A percentile compares a stretch with the other conserved stretches of the same genome.
Conservation (phyloP, 2,797 vertebrate genomes). For the Gobionotothen gibberifrons region DNA sequence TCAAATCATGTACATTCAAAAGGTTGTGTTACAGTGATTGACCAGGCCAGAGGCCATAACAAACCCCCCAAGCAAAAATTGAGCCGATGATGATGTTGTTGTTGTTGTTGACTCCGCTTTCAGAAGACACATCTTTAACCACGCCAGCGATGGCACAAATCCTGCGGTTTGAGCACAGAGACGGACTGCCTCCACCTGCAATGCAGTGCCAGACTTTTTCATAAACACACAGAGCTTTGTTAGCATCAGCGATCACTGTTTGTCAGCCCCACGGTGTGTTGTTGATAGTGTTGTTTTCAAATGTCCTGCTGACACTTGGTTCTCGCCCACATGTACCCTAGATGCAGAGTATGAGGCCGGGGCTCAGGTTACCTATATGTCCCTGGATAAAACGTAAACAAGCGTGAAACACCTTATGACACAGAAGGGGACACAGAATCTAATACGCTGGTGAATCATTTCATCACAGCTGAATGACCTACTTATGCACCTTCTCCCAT, state of each 20-base stretch:
- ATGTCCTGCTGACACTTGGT: constrained; percentile 70
- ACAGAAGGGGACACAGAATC: constrained; percentile 65
- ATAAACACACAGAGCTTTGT: constrained; percentile 61
- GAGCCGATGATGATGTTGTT: constrained; percentile 29
- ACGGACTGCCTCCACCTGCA: constrained; percentile 52
- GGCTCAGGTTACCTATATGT: constrained; percentile 85
- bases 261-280: constrained; percentile 59
- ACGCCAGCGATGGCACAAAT: constrained; percentile 29
- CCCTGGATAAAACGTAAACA: constrained; percentile 82
- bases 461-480: constrained; percentile 64
- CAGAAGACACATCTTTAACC: constrained; percentile 43
- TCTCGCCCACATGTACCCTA: constrained; percentile 70
- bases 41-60: constrained; percentile 1
- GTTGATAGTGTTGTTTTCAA: constrained; percentile 85
- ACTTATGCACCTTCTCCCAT: constrained; percentile 28
- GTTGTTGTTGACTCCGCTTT: constrained; percentile 37
- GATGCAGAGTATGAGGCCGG: constrained; percentile 72
- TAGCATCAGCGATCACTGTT: constrained; percentile 63
- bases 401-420: constrained; percentile 68
- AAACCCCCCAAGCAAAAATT: constrained; percentile 14
- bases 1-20: constrained; percentile 8
- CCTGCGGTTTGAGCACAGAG: constrained; percentile 30
- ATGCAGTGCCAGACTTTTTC: constrained; percentile 51
- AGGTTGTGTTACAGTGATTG: neutral
- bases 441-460: constrained; percentile 79